Evolutionary conservation across 2,113 vertebrate species (phyloP).

Genomic region (Pluvianellus socialis): DNA sequence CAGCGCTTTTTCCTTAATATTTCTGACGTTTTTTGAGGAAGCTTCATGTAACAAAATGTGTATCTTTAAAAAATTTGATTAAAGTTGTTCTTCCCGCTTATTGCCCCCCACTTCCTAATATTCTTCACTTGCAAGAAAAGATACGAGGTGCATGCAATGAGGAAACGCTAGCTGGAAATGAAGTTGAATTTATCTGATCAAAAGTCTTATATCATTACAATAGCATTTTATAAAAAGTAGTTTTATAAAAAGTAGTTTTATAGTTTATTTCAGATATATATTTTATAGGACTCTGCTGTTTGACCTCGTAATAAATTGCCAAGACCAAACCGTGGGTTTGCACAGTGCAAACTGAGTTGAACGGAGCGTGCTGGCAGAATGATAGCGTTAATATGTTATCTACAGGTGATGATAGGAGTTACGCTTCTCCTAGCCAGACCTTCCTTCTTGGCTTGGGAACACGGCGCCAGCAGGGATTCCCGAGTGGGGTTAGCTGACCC

Average conservation of each 20-base stretch:
- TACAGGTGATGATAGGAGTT: background rate
- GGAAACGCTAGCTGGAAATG: background rate
- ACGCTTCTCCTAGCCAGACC: background rate
- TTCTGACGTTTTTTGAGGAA: fast-evolving
- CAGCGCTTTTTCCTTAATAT: fast-evolving
- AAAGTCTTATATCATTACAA: background rate
- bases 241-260: background rate
- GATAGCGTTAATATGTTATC: fast-evolving
- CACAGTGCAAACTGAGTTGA: background rate
- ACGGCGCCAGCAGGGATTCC: background rate
- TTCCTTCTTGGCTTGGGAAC: background rate
- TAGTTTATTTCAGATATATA: too few relatives aligned
- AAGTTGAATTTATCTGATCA: background rate
- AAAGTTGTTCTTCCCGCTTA: background rate
- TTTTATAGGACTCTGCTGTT: background rate
- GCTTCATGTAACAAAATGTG: background rate
- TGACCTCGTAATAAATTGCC: background rate
- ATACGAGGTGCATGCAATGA: fast-evolving
- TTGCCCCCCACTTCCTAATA: background rate
- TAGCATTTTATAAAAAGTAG: too few relatives aligned
- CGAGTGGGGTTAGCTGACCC: fast-evolving
- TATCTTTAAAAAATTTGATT: background rate
- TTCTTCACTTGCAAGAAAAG: background rate
- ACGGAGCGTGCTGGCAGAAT: background rate
- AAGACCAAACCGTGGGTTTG: background rate